Percentiles rank a stretch among this genome's conserved stretches.
These are phyloP conservation scores for Aphelenchoides avenae DNA, from an alignment of 1,140 invertebrate species.

Conservation along the genomic window DNA sequence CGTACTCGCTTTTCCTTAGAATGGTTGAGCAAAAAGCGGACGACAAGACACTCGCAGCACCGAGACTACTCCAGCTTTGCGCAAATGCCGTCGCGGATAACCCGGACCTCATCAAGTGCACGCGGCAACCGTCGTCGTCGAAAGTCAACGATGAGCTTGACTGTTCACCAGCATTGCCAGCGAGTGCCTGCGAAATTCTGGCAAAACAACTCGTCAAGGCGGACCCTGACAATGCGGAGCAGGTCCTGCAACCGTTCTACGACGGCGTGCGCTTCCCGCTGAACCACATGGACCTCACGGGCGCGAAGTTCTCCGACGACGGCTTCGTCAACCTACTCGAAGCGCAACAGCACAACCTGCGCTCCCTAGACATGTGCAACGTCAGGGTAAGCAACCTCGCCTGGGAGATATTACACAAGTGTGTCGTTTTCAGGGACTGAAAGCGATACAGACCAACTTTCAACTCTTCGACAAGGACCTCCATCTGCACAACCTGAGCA, in stretches of 20 bases:
- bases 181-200: too few relatives aligned
- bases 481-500: constrained; percentile 2
- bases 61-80: too few relatives aligned
- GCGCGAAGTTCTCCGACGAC: constrained; percentile 14
- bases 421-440: constrained; percentile 5
- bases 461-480: constrained; percentile 17
- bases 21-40: too few relatives aligned
- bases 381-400: constrained; percentile 11
- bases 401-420: background rate
- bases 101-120: too few relatives aligned
- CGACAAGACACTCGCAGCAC: too few relatives aligned
- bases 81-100: too few relatives aligned
- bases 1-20: too few relatives aligned
- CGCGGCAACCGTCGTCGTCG: too few relatives aligned
- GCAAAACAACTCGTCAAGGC: too few relatives aligned
- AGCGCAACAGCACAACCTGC: constrained; percentile 7
- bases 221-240: constrained; percentile 17
- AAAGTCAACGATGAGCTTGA: too few relatives aligned
- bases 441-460: constrained; percentile 3
- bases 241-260: constrained; percentile 13
- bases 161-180: too few relatives aligned
- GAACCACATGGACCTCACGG: constrained; percentile 4
- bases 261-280: constrained; percentile 3
- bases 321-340: constrained; percentile 17
- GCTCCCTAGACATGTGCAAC: constrained; percentile 11